These are phyloP conservation scores for Pocillopora damicornis DNA, from an alignment of 64 coral and sea anemone species.

Conservation along the genomic window DNA sequence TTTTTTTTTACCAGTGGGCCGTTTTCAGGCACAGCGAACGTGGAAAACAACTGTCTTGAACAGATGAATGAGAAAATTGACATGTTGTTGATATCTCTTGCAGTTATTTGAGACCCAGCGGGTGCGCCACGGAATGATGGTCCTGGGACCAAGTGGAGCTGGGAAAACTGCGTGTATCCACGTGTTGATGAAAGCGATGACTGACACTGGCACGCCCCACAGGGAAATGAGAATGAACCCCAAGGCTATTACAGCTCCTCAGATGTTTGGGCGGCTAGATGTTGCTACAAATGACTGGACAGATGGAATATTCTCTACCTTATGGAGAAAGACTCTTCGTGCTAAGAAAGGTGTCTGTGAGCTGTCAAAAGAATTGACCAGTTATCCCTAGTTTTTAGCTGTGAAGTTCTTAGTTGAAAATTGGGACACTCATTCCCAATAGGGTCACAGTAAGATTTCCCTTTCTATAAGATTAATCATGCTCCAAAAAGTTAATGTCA, in stretches of 20 bases:
- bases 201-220: conserved; percentile 87
- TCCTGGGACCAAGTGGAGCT: conserved; percentile 93
- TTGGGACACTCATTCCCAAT: too few species aligned
- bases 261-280: conserved; percentile 95
- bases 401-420: too few species aligned
- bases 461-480: too few species aligned
- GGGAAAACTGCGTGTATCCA: conserved; percentile 96
- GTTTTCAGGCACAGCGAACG: neutral
- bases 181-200: conserved; percentile 93
- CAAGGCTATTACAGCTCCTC: conserved; percentile 97
- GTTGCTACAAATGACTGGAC: conserved; percentile 98
- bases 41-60: too few species aligned
- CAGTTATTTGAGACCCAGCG: conserved; percentile 99
- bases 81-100: neutral
- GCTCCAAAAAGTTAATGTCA: too few species aligned
- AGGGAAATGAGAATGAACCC: conserved; percentile 99
- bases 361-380: neutral
- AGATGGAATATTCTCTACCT: conserved; percentile 94
- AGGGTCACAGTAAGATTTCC: too few species aligned
- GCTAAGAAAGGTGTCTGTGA: conserved; percentile 87
- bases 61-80: too few species aligned
- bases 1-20: neutral
- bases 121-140: conserved; percentile 99
- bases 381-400: too few species aligned
- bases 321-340: conserved; percentile 98